Base-by-base conservation (phyloP, 1,140 invertebrate species). In the Cherax quadricarinatus region DNA sequence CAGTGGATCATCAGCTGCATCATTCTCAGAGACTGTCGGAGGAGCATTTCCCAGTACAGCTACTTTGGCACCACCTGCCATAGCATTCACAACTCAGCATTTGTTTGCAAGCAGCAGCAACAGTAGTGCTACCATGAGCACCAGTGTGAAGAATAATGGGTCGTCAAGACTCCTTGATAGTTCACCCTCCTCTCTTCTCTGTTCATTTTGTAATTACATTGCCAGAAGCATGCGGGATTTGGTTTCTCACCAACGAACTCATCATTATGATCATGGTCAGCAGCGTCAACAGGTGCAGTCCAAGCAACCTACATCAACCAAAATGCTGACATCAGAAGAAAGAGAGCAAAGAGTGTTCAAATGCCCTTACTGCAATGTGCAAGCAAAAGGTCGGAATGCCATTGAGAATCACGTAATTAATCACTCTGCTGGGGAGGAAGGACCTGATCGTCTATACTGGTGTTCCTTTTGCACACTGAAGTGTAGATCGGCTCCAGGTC, bases 391-490 rank as follows among this genome's bases (percentile, higher is more conserved):
- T 18, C 73, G 89, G 14, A 51, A 49, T 41, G 84, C 83, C 83
- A 86, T 91, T 30, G 83, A 91, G 48, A 91, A 86, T 60, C 89
- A 91, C 49, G 84, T 91, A 10, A 79, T 91, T 24, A 86, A 60
- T 66, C 89, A 91, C 84, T 86, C 82, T 7, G 70, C 57, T 16
- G 89, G 89, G 10, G 75, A 80, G 66, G 83, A 86, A 60, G 84
- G 84, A 21, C 70, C 49, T 21, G 89, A 91, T 4, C 89, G 89
- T 10, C 84, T 86, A 3, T 91, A 86, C 78, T 91, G 83, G 83
- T 91, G 89, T 73, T 86, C 89, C 75, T 91, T 91, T 83, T 91
- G 89, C 60, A 91, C 89, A 73, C 78, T 91, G 10, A 86, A 86
- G 89, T 91, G 89, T 48, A 41, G 89, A 12, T 91, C 89, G 21